These are phyloP conservation scores for Thymelicus acteon DNA, from an alignment of 2,888 invertebrate species.

Conservation along the genomic window DNA sequence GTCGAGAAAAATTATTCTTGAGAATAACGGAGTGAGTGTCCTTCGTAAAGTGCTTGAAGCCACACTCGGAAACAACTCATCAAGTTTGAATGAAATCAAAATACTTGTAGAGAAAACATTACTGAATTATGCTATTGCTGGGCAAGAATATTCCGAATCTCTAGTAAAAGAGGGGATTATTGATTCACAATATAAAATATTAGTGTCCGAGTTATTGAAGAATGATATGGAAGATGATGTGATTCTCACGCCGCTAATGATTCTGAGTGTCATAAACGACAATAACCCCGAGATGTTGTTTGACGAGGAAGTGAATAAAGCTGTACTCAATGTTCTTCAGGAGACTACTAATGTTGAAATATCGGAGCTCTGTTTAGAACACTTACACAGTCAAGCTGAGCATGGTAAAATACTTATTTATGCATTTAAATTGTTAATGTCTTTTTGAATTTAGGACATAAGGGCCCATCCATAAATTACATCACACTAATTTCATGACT, in stretches of 20 bases:
- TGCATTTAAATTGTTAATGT: no score
- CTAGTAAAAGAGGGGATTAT: conserved; percentile 84
- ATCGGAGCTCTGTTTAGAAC: conserved; percentile 90
- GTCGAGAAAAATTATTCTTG: conserved; percentile 82
- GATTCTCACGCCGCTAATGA: conserved; percentile 82
- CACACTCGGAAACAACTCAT: conserved; percentile 55
- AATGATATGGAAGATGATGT: conserved; percentile 83
- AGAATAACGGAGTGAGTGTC: conserved; percentile 76
- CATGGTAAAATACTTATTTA: conserved; percentile 81
- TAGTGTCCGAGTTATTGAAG: conserved; percentile 76
- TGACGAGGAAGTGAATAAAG: conserved; percentile 81
- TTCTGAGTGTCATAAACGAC: conserved; percentile 87
- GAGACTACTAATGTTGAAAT: conserved; percentile 89
- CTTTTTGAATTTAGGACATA: no score
- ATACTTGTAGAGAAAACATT: conserved; percentile 89
- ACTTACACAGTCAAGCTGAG: conserved; percentile 90
- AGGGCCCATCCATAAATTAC: no score
- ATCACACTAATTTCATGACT: no score
- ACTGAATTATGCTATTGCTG: conserved; percentile 91
- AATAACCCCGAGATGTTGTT: conserved; percentile 86
- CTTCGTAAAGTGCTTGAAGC: conserved; percentile 70
- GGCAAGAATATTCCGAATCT: conserved; percentile 87
- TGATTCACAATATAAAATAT: conserved; percentile 79
- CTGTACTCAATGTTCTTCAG: conserved; percentile 86
- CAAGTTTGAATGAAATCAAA: conserved; percentile 79